phyloP scores from a whole-genome alignment of 2,113 vertebrate species.

The Lepidothrix coronata region DNA sequence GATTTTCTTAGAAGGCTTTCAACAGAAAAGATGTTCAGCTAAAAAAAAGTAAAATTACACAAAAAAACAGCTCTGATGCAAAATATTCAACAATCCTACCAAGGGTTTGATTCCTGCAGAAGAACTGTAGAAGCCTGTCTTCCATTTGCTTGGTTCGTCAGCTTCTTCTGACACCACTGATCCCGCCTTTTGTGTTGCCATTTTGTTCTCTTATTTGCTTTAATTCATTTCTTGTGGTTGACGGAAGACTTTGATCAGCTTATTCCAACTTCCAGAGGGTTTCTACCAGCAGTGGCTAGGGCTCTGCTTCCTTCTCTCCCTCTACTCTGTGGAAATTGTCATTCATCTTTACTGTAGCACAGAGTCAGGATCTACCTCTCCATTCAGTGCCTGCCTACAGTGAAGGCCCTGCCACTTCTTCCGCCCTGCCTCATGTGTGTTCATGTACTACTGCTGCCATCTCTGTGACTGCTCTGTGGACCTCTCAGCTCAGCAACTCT shows the following conservation, averaged over 20 bases:
- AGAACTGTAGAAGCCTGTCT: neutral
- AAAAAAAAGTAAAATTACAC: neutral
- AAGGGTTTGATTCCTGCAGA: neutral
- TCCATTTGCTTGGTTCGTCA: neutral
- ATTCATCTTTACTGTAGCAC: neutral
- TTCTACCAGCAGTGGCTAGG: neutral
- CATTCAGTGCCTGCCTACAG: neutral
- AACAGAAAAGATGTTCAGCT: neutral
- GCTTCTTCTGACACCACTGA: neutral
- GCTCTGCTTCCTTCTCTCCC: neutral
- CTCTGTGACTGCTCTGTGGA: neutral
- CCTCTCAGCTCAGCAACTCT: neutral
- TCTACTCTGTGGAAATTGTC: neutral
- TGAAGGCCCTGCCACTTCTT: neutral
- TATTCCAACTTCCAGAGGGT: neutral
- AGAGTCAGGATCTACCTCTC: neutral
- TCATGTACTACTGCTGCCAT: neutral
- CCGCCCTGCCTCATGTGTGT: neutral
- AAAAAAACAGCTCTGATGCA: neutral
- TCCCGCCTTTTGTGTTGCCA: neutral
- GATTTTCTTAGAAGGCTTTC: neutral
- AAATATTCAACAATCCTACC: neutral
- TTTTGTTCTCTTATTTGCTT: neutral
- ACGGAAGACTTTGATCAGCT: neutral
- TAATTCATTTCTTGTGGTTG: neutral